Evolutionary conservation across 2,113 vertebrate species (phyloP).

Genomic region (Atrichornis clamosus): DNA sequence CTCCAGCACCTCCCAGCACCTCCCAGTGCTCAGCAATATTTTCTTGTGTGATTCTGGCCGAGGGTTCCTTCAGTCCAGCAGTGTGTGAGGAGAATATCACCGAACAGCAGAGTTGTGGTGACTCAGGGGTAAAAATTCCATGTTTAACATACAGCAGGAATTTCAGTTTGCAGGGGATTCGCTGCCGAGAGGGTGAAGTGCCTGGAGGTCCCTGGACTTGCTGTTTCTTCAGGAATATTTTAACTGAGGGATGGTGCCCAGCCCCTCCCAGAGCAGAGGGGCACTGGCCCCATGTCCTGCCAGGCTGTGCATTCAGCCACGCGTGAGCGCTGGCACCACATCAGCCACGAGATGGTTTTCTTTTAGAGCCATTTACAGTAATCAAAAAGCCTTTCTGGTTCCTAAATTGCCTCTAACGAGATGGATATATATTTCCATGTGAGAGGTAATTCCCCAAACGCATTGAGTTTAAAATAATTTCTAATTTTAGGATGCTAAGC

Average conservation of each 20-base stretch:
- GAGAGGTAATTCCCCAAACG: neutral
- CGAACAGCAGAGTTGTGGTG: neutral
- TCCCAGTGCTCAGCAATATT: neutral
- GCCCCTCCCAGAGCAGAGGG: neutral
- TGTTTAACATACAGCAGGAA: neutral
- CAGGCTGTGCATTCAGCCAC: rapidly evolving
- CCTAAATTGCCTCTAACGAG: neutral
- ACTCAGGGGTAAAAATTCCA: neutral
- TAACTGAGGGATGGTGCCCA: neutral
- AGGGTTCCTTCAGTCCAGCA: neutral
- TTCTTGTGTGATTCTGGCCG: neutral
- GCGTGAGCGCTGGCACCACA: neutral
- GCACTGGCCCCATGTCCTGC: neutral
- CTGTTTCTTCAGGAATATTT: neutral
- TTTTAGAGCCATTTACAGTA: neutral
- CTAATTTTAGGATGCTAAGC: neutral
- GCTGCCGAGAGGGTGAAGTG: neutral
- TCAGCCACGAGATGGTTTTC: neutral
- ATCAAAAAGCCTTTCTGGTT: neutral
- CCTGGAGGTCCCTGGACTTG: neutral
- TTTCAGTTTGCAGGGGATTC: neutral
- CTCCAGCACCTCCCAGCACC: neutral
- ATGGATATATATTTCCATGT: neutral
- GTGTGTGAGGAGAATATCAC: neutral
- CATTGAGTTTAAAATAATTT: neutral